Conservation (phyloP, 1,140 invertebrate species). For the Drosophila ambigua region DNA sequence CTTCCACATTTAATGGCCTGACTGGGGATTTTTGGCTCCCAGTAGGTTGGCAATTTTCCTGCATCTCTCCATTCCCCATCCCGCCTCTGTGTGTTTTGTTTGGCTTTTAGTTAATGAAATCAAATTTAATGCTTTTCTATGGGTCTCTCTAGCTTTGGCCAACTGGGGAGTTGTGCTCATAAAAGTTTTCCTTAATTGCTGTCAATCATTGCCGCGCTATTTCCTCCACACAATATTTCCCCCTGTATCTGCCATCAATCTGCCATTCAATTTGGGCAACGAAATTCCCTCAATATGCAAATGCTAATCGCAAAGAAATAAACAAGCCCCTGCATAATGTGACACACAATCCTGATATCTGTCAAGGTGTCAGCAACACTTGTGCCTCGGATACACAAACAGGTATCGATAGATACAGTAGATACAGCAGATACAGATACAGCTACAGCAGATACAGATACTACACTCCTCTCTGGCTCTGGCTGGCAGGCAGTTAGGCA, state of each 20-base stretch:
- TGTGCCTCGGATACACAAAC: conserved; percentile 61
- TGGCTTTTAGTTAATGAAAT: conserved; percentile 80
- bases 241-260: conserved; percentile 18
- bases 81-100: conserved; percentile 10
- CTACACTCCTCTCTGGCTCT: conserved; percentile 3
- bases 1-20: conserved; percentile 60
- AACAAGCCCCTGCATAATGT: conserved; percentile 30
- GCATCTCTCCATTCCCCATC: background rate
- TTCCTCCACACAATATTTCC: no score
- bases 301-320: conserved; percentile 56
- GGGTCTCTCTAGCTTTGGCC: no score
- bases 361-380: conserved; percentile 71
- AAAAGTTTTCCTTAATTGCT: conserved; percentile 15
- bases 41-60: conserved; percentile 29
- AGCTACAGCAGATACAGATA: background rate
- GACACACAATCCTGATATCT: conserved; percentile 64
- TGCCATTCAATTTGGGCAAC: conserved; percentile 38
- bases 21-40: conserved; percentile 60
- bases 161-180: background rate
- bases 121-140: conserved; percentile 45
- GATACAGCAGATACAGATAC: conserved; percentile 10
- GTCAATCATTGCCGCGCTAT: background rate
- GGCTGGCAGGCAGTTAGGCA: conserved; percentile 2
- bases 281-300: conserved; percentile 44
- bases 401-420: conserved; percentile 31